phyloP scores from a whole-genome alignment of 2,888 invertebrate genomes.

The Mesochorus sp. region DNA sequence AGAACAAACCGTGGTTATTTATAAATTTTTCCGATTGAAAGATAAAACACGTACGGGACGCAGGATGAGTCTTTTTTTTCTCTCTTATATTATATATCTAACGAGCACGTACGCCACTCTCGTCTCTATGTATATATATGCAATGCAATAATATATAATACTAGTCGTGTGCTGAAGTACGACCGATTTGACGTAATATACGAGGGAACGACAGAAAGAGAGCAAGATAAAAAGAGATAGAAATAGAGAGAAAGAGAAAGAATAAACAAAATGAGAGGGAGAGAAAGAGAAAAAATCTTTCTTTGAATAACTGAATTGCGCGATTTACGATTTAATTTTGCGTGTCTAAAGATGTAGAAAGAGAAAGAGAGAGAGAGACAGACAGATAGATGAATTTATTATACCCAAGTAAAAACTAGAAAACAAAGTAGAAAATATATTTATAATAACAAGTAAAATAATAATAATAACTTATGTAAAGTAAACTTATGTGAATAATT shows the following conservation, averaged over 20 bases:
- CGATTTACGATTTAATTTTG: slow-evolving; percentile 7
- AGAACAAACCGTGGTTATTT: no score
- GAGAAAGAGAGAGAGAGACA: no score
- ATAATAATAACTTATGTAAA: no score
- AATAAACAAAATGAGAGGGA: neutral
- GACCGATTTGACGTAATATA: slow-evolving; percentile 33
- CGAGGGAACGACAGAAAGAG: neutral
- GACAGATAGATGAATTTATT: no score
- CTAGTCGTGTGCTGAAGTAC: neutral
- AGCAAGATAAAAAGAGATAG: neutral
- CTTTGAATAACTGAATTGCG: slow-evolving; percentile 25
- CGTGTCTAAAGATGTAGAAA: no score
- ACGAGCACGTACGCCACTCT: neutral
- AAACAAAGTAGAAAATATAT: no score
- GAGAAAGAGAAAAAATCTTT: slow-evolving; percentile 7
- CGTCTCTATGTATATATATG: neutral
- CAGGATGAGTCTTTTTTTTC: no score
- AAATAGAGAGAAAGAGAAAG: slow-evolving; percentile 9
- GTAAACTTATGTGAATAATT: no score
- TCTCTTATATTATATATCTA: neutral
- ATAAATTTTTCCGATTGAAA: no score
- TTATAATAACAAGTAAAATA: no score
- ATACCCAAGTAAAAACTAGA: no score
- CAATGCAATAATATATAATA: slow-evolving; percentile 28
- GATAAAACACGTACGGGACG: no score